Evolutionary conservation across 1,140 invertebrate species (phyloP), one percentile per base, ranked within the genome.

Genomic region (Antheraea pernyi): DNA sequence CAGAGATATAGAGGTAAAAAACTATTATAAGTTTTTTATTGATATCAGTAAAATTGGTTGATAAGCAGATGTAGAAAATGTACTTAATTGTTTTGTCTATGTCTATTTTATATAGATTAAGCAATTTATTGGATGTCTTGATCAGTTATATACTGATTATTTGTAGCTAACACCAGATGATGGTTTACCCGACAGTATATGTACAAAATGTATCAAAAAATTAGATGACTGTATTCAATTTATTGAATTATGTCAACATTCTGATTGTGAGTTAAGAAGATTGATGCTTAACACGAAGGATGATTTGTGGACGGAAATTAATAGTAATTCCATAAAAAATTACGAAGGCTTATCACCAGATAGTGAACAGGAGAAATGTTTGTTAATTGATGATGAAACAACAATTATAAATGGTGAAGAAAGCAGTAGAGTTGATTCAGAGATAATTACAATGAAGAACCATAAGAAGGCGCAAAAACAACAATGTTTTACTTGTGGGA

Each of bases 401-500:
- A 67, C 39, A 74, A 48, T 11, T 62, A 66, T 60, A 30, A 48
- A 36, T 70, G 67, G 68, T 53, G 67, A 53, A n/a, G 18, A 46
- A 48, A 18, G 39, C 18, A 7, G 36, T 46, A 19, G 11, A 19
- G 30, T 79, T 53, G 62, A 48, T 63, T 22, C 42, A 65, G 72
- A 72, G 59, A 36, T 18, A 65, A 42, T 3, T 30, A 53, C 7
- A 1, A 0, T 53, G 8, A 66, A 69, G 66, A 61, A 10, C 30
- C 19, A 67, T 36, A 88, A 74, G 65, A 82, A 84, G 46, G 48
- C 74, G 39, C 67, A 73, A 11, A 91, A 88, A 78, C 82, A 90
- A 66, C 92, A 92, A 76, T 93, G 91, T 72, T 86, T 80, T 62
- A 92, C 81, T 62, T 93, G 92, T 83, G 92, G 92, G 22, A 93